These are phyloP conservation scores for Carettochelys insculpta DNA, from an alignment of 2,113 vertebrate genomes.

Conservation along the genomic window DNA sequence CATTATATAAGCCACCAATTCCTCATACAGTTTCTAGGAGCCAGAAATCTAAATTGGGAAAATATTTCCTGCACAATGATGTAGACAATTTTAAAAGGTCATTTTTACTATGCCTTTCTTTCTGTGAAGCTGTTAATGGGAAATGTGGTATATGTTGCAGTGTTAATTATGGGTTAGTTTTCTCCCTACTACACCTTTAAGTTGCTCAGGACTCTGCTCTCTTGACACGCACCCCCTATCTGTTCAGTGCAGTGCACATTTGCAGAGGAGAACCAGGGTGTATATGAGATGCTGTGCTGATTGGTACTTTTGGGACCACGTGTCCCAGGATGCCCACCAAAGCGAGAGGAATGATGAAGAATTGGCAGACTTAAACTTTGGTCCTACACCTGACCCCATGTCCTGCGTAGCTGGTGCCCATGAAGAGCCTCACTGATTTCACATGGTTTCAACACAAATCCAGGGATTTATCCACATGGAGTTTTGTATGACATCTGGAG, in stretches of 20 bases:
- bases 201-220: not conserved
- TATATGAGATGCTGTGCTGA: not conserved
- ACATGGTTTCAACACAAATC: not conserved
- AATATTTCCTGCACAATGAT: constrained; percentile 2
- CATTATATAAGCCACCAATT: not conserved
- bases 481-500: not conserved
- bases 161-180: not conserved
- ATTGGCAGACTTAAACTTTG: not conserved
- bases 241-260: not conserved
- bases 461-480: not conserved
- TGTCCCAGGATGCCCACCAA: not conserved
- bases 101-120: constrained; percentile 6
- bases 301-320: not conserved
- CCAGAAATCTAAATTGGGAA: constrained; percentile 8
- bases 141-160: not conserved
- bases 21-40: constrained; percentile 20
- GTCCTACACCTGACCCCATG: not conserved
- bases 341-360: not conserved
- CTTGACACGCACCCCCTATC: not conserved
- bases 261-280: rapidly evolving
- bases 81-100: constrained; percentile 11
- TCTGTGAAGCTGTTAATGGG: constrained; percentile 12
- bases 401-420: not conserved
- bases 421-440: not conserved
- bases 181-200: not conserved